A percentile compares a stretch with the other conserved stretches of the same genome.
Evolutionary conservation across 2,888 invertebrate genomes (phyloP).

Genomic region (Abscondita cerata): DNA sequence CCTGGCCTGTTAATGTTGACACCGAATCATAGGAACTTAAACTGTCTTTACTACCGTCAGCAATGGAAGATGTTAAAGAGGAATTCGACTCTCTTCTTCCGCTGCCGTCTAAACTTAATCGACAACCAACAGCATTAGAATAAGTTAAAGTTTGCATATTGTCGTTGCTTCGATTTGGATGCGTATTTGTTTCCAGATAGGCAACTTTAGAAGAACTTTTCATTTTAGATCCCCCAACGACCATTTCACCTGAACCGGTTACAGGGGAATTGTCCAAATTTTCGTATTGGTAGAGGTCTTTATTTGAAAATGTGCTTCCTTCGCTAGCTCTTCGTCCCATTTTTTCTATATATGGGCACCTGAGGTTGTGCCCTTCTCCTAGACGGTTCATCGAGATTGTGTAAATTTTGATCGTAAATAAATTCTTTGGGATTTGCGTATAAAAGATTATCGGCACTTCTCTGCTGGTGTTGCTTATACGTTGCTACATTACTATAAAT

Average conservation of each 20-base stretch:
- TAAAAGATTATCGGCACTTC: conserved; percentile 40
- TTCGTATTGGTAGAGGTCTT: conserved; percentile 38
- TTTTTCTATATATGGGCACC: conserved; percentile 55
- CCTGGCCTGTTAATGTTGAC: conserved; percentile 71
- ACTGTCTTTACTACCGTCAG: conserved; percentile 72
- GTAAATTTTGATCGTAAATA: conserved; percentile 24
- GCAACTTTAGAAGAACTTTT: conserved; percentile 26
- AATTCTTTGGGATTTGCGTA: conserved; percentile 14
- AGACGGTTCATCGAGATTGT: conserved; percentile 50
- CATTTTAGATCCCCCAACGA: conserved; percentile 40
- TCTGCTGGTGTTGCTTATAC: conserved; percentile 51
- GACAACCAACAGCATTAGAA: conserved; percentile 54
- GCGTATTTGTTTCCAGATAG: conserved; percentile 20
- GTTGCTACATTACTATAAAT: conserved; percentile 53
- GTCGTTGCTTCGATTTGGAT: conserved; percentile 33
- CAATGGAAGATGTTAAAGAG: conserved; percentile 67
- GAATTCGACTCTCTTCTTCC: conserved; percentile 68
- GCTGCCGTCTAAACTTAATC: conserved; percentile 59
- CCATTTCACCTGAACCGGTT: conserved; percentile 44
- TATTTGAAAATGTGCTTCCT: conserved; percentile 56
- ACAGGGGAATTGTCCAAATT: conserved; percentile 35
- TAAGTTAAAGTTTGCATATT: conserved; percentile 40
- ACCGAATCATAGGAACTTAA: conserved; percentile 73
- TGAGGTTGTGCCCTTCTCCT: conserved; percentile 58
- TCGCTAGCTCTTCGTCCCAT: conserved; percentile 63